Evolutionary conservation across 2,888 invertebrate genomes (phyloP), one percentile per base, ranked within the genome.

Genomic region (Scaptodrosophila latifasciaeformis): DNA sequence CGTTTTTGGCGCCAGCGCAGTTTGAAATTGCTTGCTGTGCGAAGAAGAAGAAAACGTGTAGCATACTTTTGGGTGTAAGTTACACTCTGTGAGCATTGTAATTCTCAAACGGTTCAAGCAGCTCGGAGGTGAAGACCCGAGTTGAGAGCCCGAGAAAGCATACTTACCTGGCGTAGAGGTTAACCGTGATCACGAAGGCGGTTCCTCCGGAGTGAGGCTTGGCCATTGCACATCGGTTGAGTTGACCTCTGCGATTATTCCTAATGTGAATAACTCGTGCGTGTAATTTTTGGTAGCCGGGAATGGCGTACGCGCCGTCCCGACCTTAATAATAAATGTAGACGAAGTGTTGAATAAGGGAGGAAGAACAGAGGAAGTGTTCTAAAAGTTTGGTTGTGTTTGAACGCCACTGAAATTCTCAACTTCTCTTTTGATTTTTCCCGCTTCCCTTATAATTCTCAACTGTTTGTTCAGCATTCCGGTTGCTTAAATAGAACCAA

Each of bases 191-290:
- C 0, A 45, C 37, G 15, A 0, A 56, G 83, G 82, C 82, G 82
- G 82, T 81, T 83, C 81, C 82, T 76, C 81, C 82, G 78, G 83
- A 81, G 84, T 65, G 84, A 84, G 84, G 69, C 82, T 80, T 70
- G 77, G 71, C 59, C 84, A 84, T 92, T 92, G 92, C 92, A 92
- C 92, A 15, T 82, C 88, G 91, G 89, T 88, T 87, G 89, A 89
- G 91, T 89, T 92, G 92, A 92, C 90, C 89, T 89, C 89, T 90
- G 91, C 91, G 91, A 91, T 90, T 90, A 89, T 88, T 89, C 90
- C 91, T 90, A 91, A 91, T 90, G 90, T 88, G 90, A 90, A 89
- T 90, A 90, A 90, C 90, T 91, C 91, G 91, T 90, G 89, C 89
- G 90, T 90, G 88, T 84, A 89, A 89, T 90, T 90, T 90, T 90